Conservation (phyloP, 2,113 vertebrate genomes). For the Oncorhynchus keta region DNA sequence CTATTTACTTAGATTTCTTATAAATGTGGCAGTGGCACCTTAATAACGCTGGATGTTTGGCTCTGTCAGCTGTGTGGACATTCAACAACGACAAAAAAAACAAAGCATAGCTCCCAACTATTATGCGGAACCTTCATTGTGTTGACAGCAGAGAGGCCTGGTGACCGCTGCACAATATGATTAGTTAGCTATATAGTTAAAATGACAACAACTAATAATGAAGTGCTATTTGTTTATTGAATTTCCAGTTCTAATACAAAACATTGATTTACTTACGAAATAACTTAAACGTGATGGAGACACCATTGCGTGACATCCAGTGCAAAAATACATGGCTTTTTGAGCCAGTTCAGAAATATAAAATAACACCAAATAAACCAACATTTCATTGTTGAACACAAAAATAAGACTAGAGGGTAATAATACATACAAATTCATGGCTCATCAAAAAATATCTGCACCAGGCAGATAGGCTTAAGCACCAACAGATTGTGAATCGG, state of each 20-base stretch:
- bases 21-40: no score
- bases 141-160: neutral
- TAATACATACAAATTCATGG: slow-evolving; percentile 57
- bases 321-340: slow-evolving; percentile 61
- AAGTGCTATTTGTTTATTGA: slow-evolving; percentile 58
- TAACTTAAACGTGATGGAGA: slow-evolving; percentile 62
- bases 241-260: slow-evolving; percentile 49
- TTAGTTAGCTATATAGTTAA: no score
- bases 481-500: slow-evolving; percentile 18
- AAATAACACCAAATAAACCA: slow-evolving; percentile 55
- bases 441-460: slow-evolving; percentile 66
- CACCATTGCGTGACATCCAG: slow-evolving; percentile 63
- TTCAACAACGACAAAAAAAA: no score
- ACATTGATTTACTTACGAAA: slow-evolving; percentile 58
- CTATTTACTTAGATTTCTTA: no score
- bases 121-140: neutral
- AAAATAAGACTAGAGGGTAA: slow-evolving; percentile 54
- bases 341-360: slow-evolving; percentile 53
- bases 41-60: no score
- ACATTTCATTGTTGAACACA: slow-evolving; percentile 34
- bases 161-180: no score
- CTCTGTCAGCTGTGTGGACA: no score
- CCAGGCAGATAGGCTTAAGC: slow-evolving; percentile 65
- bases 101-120: no score
- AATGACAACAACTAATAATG: neutral